Evolutionary conservation across 2,888 invertebrate species (phyloP).

Genomic region (Cantharis lateralis): DNA sequence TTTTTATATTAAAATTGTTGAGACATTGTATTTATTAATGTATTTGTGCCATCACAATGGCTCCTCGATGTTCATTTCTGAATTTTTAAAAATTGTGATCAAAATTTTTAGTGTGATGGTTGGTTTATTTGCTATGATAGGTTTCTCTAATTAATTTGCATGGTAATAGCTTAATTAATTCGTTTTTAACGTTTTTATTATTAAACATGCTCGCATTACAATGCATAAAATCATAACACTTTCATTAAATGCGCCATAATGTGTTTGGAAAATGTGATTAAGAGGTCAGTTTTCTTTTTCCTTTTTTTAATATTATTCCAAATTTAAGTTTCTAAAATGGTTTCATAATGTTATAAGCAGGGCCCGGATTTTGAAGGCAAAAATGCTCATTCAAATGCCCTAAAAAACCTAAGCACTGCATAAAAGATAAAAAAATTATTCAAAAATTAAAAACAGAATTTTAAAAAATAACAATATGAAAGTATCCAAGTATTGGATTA

Average conservation of each 20-base stretch:
- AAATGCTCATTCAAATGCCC: too few species aligned
- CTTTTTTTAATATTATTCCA: not conserved
- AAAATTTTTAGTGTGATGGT: not conserved
- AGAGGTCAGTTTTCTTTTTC: not conserved
- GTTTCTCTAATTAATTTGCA: not conserved
- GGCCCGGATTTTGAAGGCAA: too few species aligned
- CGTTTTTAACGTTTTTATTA: not conserved
- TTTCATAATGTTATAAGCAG: too few species aligned
- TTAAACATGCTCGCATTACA: not conserved
- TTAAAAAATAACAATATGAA: too few species aligned
- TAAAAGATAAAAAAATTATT: too few species aligned
- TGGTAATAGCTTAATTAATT: not conserved
- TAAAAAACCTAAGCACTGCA: too few species aligned
- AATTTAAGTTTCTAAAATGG: not conserved
- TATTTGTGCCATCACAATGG: not conserved
- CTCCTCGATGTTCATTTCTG: too few species aligned
- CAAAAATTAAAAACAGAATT: too few species aligned
- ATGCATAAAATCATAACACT: not conserved
- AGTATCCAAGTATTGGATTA: too few species aligned
- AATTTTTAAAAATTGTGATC: not conserved
- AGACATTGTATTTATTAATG: not conserved
- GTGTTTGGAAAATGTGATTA: not conserved
- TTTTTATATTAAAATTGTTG: not conserved
- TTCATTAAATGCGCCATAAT: not conserved
- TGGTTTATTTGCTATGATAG: not conserved